phyloP scores from a whole-genome alignment of 2,113 vertebrate genomes.

The Poeciliopsis occidentalis region DNA sequence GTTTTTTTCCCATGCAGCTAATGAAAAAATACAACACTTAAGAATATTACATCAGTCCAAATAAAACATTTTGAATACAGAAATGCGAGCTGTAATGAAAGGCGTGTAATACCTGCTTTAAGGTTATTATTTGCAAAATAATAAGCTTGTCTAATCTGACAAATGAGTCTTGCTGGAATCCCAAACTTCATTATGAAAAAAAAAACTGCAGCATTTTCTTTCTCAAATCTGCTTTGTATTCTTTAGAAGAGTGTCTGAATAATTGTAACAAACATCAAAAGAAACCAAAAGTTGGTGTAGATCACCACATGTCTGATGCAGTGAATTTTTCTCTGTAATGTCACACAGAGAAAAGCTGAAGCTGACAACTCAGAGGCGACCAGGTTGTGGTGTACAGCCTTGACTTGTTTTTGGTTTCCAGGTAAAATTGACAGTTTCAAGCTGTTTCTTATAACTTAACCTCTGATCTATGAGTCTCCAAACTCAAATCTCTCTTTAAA shows the following conservation, averaged over 20 bases:
- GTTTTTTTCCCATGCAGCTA: neutral
- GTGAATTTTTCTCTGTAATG: neutral
- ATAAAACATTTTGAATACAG: neutral
- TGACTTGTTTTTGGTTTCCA: neutral
- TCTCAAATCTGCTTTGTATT: too few species aligned
- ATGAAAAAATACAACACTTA: neutral
- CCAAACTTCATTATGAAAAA: too few species aligned
- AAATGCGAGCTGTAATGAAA: neutral
- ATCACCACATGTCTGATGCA: neutral
- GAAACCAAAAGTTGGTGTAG: neutral
- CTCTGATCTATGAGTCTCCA: neutral
- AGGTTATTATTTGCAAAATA: too few species aligned
- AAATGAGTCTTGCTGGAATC: too few species aligned
- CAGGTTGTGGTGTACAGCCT: neutral
- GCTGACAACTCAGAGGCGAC: neutral
- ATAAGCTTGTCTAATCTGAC: too few species aligned
- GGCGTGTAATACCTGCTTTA: too few species aligned
- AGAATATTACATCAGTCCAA: neutral
- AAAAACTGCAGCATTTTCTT: too few species aligned
- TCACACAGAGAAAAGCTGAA: neutral
- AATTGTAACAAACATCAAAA: too few species aligned
- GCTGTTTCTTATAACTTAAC: neutral
- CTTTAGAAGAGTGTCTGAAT: too few species aligned
- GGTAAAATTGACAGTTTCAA: too few species aligned
- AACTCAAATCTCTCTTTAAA: neutral